These are phyloP conservation scores for Ommatoiulus sabulosus DNA, from an alignment of 2,888 invertebrate genomes.

Conservation along the genomic window DNA sequence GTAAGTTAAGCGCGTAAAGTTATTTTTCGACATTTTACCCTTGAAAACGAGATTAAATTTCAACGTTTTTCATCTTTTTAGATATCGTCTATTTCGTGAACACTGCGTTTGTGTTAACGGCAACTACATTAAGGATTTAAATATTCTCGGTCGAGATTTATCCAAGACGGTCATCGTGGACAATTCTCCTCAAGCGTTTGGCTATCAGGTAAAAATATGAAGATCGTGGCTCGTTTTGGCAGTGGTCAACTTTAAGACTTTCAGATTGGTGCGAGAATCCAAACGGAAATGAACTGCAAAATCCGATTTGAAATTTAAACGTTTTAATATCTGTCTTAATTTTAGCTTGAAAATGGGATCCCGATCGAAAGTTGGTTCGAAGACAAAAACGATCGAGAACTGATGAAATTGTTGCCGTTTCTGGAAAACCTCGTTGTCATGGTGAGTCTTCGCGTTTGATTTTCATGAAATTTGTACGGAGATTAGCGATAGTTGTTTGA, in stretches of 20 bases:
- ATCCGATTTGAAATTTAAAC: too few species aligned
- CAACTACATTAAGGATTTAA: constrained; percentile 95
- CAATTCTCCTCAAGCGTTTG: constrained; percentile 94
- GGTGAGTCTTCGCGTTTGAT: constrained; percentile 70
- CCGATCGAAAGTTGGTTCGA: constrained; percentile 98
- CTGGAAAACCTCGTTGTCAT: constrained; percentile 84
- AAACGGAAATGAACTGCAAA: too few species aligned
- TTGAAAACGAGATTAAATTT: constrained; percentile 51
- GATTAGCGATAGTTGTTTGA: background rate
- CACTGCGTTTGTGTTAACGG: constrained; percentile 96
- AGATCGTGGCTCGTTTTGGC: background rate
- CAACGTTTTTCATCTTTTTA: background rate
- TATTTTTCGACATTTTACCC: background rate
- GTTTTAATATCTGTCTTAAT: too few species aligned
- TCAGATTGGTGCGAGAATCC: too few species aligned
- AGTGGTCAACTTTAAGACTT: too few species aligned
- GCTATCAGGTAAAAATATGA: constrained; percentile 77
- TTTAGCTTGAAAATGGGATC: constrained; percentile 92
- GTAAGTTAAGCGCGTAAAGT: too few species aligned
- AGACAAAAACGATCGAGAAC: constrained; percentile 87
- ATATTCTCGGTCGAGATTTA: constrained; percentile 90
- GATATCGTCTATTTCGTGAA: constrained; percentile 89
- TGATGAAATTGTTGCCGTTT: constrained; percentile 92
- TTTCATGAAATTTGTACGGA: constrained; percentile 59
- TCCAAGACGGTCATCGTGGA: constrained; percentile 88